Evolutionary conservation across 2,888 invertebrate species (phyloP), one percentile per base, ranked within the genome.

Genomic region (Dynastes grantii): DNA sequence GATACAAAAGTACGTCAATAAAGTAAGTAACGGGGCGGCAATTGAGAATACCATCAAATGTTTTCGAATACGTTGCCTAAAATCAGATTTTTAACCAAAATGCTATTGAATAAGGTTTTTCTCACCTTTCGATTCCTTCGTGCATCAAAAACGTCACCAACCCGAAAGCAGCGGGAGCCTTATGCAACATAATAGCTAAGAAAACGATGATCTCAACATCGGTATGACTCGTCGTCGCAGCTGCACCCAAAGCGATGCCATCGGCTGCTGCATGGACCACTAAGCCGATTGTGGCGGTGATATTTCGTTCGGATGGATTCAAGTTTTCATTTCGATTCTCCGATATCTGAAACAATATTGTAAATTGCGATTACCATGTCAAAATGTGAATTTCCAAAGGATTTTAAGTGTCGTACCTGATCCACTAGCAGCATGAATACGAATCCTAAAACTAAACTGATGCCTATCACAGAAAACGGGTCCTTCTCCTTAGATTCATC

Each of bases 191-290:
- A 83, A 99, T 99, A 2, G 99, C 99, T 45, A 99, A 88, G 89
- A 99, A 99, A 9, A 99, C 98, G 80, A 99, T 98, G 85, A 98
- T 93, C 89, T 99, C 99, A 0, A 99, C 97, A 86, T 98, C 98
- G 0, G 97, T 94, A 86, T 98, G 98, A 2, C 97, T 95, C 0
- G 98, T 98, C 0, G 97, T 97, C 0, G 98, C 98, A 0, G 99
- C 99, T 1, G 99, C 98, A n/a, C 99, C 99, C 16, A 99, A 89
- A 0, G 99, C 99, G 11, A 99, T 94, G 2, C 99, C 99, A 90
- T 99, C 99, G 78, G 98, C 98, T 83, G 99, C 99, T 0, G 99
- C 98, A 88, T 99, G 99, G 0, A 99, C 99, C 0, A 99, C 98
- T 3, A 99, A 90, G 0, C 99, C 99, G 1, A 99, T 91, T 0